phyloP scores from a whole-genome alignment of 2,113 vertebrate genomes.

The Ptilonorhynchus violaceus region DNA sequence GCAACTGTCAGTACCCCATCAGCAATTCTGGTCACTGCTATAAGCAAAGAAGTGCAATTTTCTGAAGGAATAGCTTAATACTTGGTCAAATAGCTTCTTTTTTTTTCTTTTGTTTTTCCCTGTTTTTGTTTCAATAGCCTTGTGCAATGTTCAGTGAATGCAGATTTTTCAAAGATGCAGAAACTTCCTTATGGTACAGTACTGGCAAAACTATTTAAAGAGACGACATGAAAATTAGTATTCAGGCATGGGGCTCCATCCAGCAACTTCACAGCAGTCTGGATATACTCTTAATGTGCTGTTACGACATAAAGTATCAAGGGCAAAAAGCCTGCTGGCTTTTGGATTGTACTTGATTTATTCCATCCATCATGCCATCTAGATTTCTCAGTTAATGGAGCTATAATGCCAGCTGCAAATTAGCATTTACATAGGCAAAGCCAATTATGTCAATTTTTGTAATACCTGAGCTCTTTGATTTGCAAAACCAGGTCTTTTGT shows the following conservation, averaged over 20 bases:
- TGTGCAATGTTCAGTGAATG: neutral
- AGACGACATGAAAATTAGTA: neutral
- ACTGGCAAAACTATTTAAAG: neutral
- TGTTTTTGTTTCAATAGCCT: neutral
- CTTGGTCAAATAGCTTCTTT: neutral
- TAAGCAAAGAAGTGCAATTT: neutral
- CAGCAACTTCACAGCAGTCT: neutral
- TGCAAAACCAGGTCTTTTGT: neutral
- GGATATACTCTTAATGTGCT: neutral
- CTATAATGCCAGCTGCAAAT: neutral
- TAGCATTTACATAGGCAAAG: neutral
- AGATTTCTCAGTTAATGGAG: neutral
- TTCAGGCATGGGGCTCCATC: neutral
- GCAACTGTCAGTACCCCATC: slow-evolving; percentile 51
- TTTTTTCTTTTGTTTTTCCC: neutral
- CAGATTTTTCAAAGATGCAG: neutral
- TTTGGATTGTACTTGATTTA: slow-evolving; percentile 1
- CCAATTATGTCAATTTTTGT: neutral
- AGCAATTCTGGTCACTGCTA: slow-evolving; percentile 53
- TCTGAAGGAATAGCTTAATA: slow-evolving; percentile 16
- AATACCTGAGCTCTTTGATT: neutral
- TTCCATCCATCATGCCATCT: neutral
- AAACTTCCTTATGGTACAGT: neutral
- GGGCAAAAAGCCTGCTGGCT: slow-evolving; percentile 3
- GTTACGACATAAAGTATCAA: neutral